Evolutionary conservation across 2,797 vertebrate species (phyloP), one percentile per base, ranked within the genome.

Genomic region (Gouania willdenowi): DNA sequence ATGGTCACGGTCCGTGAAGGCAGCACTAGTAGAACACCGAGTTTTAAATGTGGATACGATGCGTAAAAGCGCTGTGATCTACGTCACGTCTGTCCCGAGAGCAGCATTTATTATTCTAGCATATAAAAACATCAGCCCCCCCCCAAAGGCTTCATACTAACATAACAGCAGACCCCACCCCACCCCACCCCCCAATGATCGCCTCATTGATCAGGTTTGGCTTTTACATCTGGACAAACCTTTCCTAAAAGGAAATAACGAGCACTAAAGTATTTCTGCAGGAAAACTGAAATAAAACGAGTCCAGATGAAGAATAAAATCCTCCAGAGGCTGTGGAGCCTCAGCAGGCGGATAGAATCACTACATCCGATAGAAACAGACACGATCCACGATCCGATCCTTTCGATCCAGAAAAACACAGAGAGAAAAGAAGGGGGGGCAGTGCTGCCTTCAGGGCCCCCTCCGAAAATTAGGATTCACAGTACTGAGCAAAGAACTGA

Each of bases 1-100:
- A 86, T 89, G 33, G 73, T 78, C 52, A 54, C 4, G 8, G 69
- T 62, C 54, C 60, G 1, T 71, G 47, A 66, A 77, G 38, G 64
- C 69, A 74, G 57, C 64, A 55, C 59, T n/a, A n/a, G n/a, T n/a
- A 8, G 70, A 62, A 66, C 72, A 65, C 56, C 22, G 14, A 53
- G 55, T 41, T 50, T 14, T 28, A 41, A 38, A 64, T 1, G n/a
- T n/a, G n/a, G n/a, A n/a, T n/a, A n/a, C 7, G 25, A 66, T 18
- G 46, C 32, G 53, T 42, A 19, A 19, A 58, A 61, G 6, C 6
- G 16, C 57, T 73, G 69, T 31, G n/a, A 49, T 64, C 29, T 54
- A 38, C 31, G 23, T 56, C 69, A 67, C 72, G 59, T 51, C 58
- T 42, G 41, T n/a, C 20, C 37, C 42, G 12, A n/a, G n/a, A n/a